Percentiles rank a stretch among this genome's conserved stretches.
Conservation (phyloP, 2,113 vertebrate species). For the Ailuropoda melanoleuca region DNA sequence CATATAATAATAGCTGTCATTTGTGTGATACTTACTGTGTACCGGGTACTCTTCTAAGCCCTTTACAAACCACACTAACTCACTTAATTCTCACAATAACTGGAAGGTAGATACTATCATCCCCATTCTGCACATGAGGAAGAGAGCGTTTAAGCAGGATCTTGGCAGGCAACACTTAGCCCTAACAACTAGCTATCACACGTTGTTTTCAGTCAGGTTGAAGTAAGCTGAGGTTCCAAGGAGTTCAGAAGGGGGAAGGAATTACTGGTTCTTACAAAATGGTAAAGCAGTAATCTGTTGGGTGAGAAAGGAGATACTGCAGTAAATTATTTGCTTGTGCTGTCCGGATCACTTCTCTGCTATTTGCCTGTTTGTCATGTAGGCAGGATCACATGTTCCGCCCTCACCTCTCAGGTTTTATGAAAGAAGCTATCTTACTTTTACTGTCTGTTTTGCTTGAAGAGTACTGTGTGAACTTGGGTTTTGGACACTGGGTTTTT, state of each 20-base stretch:
- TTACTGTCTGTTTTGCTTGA: slow-evolving; percentile 4
- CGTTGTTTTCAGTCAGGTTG: neutral
- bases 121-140: neutral
- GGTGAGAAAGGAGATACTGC: neutral
- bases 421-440: slow-evolving; percentile 1
- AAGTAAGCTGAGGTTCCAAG: neutral
- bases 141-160: neutral
- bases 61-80: neutral
- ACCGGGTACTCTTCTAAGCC: neutral
- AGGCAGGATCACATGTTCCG: neutral
- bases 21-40: neutral
- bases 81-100: slow-evolving; percentile 1
- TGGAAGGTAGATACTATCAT: neutral
- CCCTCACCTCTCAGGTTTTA: neutral
- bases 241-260: neutral
- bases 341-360: neutral
- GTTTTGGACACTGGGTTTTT: neutral
- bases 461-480: neutral
- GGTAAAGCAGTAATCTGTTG: neutral
- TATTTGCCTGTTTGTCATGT: neutral
- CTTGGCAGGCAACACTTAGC: neutral
- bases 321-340: neutral
- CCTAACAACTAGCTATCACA: neutral
- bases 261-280: slow-evolving; percentile 43
- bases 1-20: neutral